Base-by-base conservation (phyloP, 2,888 invertebrate genomes). In the Leucoma salicis region DNA sequence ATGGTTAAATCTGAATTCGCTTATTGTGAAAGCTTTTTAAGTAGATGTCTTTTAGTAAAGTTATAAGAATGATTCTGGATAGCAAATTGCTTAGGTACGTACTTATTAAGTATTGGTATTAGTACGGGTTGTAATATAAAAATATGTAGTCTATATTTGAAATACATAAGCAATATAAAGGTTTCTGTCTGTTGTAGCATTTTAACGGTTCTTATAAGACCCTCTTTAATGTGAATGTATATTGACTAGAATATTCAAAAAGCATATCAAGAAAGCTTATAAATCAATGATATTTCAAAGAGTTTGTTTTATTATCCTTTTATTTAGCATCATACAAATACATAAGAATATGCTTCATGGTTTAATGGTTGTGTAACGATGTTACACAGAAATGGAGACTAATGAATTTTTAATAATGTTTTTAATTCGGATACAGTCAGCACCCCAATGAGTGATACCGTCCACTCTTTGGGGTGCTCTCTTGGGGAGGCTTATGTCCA, bases 201-300 rank as follows among this genome's bases (percentile, higher is more conserved):
- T n/a, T n/a, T n/a, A n/a, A n/a, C 14, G 21, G 15, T 35, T 33
- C 27, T 35, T 31, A 35, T 35, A 14, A 21, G 35, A 35, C 40
- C 40, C 35, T 35, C 24, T 35, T 31, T 35, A 31, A n/a, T 35
- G 24, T 35, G 35, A 41, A 41, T 31, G 31, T 31, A 35, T 31
- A 41, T 31, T 31, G 25, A 21, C 15, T 35, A 35, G 27, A 31
- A 31, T 18, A 41, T 21, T 31, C 10, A 41, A 35, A 41, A 25
- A 24, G 15, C 16, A 31, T 35, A 34, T 35, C 24, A 15, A 14
- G 5, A n/a, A 21, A 28, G 25, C 24, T 35, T 15, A 31, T 14
- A 13, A 39, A 39, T 27, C 13, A 33, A 28, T 28, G 27, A 28
- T 16, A 29, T 29, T n/a, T 13, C 18, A 40, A 29, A 14, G 1